Evolutionary conservation across 2,797 vertebrate species (phyloP).

Genomic region (Eupleurogrammus muticus): DNA sequence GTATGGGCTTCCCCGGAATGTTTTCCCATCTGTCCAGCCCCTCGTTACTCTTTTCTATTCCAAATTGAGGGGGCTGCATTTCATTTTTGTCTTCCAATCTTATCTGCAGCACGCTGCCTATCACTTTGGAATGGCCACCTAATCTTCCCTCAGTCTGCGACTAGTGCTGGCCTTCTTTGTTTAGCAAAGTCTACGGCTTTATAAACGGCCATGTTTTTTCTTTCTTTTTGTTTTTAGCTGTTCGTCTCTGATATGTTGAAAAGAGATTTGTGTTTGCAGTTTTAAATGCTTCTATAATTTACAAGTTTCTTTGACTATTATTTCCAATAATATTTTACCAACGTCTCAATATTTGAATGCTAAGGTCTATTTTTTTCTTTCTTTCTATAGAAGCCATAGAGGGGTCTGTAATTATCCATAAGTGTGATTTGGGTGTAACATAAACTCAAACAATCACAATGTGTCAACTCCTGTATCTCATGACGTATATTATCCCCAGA

Average conservation of each 20-base stretch:
- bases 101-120: neutral
- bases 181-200: constrained; percentile 3
- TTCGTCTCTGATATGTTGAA: neutral
- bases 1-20: neutral
- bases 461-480: no score
- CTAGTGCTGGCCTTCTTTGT: neutral
- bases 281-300: neutral
- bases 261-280: neutral
- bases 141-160: neutral
- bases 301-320: neutral
- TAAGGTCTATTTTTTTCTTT: no score
- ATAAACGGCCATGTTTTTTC: neutral
- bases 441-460: no score
- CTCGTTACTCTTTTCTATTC: neutral
- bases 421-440: no score
- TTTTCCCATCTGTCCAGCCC: neutral
- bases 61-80: neutral
- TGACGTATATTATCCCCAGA: no score
- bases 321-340: neutral
- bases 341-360: neutral
- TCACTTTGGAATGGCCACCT: neutral
- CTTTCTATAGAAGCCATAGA: no score
- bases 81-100: constrained; percentile 9
- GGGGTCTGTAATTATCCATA: no score
- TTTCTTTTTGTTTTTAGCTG: neutral